Evolutionary conservation across 1,140 invertebrate genomes (phyloP), one percentile per base, ranked within the genome.

Genomic region (Drosophila rhopaloa): DNA sequence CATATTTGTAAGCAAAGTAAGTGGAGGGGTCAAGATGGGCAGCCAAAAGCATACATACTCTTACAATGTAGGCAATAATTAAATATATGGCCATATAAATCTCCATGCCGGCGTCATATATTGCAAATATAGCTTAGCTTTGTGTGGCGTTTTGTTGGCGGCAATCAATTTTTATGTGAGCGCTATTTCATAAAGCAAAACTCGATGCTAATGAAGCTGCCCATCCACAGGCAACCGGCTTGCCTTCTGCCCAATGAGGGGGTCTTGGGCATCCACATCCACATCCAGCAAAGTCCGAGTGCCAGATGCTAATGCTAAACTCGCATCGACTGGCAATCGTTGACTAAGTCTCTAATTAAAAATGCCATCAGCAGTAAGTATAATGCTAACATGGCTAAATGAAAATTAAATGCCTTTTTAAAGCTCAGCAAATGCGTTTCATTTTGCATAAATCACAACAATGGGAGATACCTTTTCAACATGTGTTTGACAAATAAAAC

Each of bases 111-210:
- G 8, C 35, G 7, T 41, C 44, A 32, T 43, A 65, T 67, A 67
- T 29, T 51, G 65, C 19, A 8, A 13, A 29, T 46, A 38, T 38
- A 47, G 57, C 32, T 43, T 37, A n/a, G 40, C 44, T 58, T 61
- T 74, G 24, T 48, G 68, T 59, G 24, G 43, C 54, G 24, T 47
- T 81, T 81, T 86, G 62, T 82, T 86, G 59, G 47, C 51, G 67
- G 57, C 82, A 86, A 86, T 86, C 70, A 86, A 35, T 79, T 81
- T 84, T 81, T 86, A 86, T 85, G 68, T 62, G 79, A 86, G 53
- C 70, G 57, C 72, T 44, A 73, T 76, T 84, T 68, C 66, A 72
- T 74, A 76, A 84, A 76, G 76, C 82, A 76, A 86, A 86, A 75
- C 14, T 48, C 41, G 59, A 86, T 86, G 82, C 82, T 86, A 88